A percentile compares a stretch with the other conserved stretches of the same genome.
Evolutionary conservation across 2,113 vertebrate species (phyloP).

Genomic region (Scortum barcoo): DNA sequence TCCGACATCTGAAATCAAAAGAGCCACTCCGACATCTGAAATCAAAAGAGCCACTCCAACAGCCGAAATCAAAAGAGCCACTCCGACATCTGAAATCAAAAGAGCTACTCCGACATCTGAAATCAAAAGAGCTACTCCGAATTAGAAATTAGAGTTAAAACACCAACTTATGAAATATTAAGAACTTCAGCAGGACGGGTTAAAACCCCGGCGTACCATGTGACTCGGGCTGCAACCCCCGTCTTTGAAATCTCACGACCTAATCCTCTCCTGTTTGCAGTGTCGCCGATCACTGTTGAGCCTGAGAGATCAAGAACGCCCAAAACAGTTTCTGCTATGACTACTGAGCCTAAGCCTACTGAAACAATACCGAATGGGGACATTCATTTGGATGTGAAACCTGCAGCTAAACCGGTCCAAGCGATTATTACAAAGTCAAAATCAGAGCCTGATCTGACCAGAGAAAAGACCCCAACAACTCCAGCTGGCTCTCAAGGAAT

Average conservation of each 20-base stretch:
- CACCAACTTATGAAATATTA: slow-evolving; percentile 71
- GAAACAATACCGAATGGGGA: slow-evolving; percentile 66
- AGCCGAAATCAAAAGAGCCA: not conserved
- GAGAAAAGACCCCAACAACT: slow-evolving; percentile 21
- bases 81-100: slow-evolving; percentile 32
- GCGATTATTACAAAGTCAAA: slow-evolving; percentile 61
- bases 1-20: not conserved
- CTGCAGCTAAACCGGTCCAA: slow-evolving; percentile 43
- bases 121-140: no score
- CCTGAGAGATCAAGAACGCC: slow-evolving; percentile 72
- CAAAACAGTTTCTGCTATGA: slow-evolving; percentile 48
- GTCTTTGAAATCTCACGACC: slow-evolving; percentile 83
- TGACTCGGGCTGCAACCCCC: slow-evolving; percentile 67
- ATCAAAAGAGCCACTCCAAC: slow-evolving; percentile 6
- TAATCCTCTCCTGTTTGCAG: slow-evolving; percentile 84
- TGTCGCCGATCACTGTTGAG: slow-evolving; percentile 78
- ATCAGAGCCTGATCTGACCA: slow-evolving; percentile 56
- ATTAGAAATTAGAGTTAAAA: slow-evolving; percentile 69
- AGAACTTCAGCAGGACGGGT: slow-evolving; percentile 68
- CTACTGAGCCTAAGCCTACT: slow-evolving; percentile 27
- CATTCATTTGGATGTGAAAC: slow-evolving; percentile 46
- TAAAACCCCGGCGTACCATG: slow-evolving; percentile 76
- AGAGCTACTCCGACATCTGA: no score
- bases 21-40: not conserved
- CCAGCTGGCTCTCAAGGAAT: slow-evolving; percentile 30